Evolutionary conservation across 2,113 vertebrate species (phyloP).

Genomic region (Perca flavescens): DNA sequence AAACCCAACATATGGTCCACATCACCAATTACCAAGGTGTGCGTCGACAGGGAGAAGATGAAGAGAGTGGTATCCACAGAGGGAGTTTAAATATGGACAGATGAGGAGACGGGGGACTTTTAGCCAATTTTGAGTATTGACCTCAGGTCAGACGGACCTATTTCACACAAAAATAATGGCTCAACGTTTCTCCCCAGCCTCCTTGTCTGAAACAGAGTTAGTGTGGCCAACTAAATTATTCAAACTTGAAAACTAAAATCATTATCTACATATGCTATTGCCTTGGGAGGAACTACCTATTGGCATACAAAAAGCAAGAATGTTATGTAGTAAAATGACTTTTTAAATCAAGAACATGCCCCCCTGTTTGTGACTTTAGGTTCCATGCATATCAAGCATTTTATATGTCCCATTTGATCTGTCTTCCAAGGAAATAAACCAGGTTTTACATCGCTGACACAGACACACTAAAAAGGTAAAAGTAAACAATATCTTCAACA

Average conservation of each 20-base stretch:
- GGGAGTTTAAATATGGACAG: slow-evolving; percentile 51
- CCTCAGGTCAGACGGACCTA: slow-evolving; percentile 45
- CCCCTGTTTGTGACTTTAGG: slow-evolving; percentile 6
- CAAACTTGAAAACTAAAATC: slow-evolving; percentile 3
- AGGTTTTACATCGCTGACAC: not conserved
- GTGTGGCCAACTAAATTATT: slow-evolving; percentile 5
- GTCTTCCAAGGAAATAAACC: slow-evolving; percentile 1
- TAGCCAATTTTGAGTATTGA: slow-evolving; percentile 41
- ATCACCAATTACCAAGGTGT: slow-evolving; percentile 77
- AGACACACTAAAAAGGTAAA: not conserved
- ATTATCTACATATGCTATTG: not conserved
- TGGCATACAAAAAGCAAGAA: not conserved
- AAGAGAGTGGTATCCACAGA: slow-evolving; percentile 52
- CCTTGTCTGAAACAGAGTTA: not conserved
- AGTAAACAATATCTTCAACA: not conserved
- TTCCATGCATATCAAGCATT: slow-evolving; percentile 23
- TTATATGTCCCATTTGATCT: too few species aligned
- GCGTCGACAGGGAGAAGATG: slow-evolving; percentile 51
- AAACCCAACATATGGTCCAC: slow-evolving; percentile 73
- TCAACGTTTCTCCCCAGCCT: slow-evolving; percentile 13
- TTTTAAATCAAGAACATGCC: slow-evolving; percentile 28
- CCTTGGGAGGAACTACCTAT: not conserved
- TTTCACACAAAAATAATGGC: slow-evolving; percentile 23
- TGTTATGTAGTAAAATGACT: not conserved
- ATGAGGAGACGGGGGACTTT: slow-evolving; percentile 49